These are phyloP conservation scores for Meteorus cinctellus DNA, from an alignment of 2,888 invertebrate genomes.

Conservation along the genomic window DNA sequence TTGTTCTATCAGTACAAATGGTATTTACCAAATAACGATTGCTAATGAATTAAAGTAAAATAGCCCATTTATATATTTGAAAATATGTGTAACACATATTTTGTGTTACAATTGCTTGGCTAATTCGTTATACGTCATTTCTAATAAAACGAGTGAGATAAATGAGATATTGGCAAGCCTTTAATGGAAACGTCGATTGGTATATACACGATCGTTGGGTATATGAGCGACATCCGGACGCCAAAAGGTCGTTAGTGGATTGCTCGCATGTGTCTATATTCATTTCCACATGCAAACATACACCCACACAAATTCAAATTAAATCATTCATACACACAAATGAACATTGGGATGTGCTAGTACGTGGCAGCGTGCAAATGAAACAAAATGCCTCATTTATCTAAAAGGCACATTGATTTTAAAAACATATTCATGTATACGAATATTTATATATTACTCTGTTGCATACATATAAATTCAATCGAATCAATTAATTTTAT, in stretches of 20 bases:
- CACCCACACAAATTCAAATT: not conserved
- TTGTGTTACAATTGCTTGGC: not conserved
- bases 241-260: conserved; percentile 45
- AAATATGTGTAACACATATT: not conserved
- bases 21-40: no score
- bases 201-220: conserved; percentile 36
- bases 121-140: conserved; percentile 24
- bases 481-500: not conserved
- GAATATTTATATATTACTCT: not conserved
- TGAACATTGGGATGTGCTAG: not conserved
- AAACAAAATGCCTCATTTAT: conserved; percentile 32
- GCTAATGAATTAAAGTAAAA: no score
- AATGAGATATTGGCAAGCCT: conserved; percentile 39
- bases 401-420: conserved; percentile 22
- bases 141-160: conserved; percentile 30
- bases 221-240: conserved; percentile 43
- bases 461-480: not conserved
- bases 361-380: conserved; percentile 25
- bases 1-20: no score
- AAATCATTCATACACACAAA: not conserved
- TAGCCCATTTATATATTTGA: not conserved
- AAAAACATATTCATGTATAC: not conserved
- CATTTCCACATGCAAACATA: conserved; percentile 3
- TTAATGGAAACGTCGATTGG: conserved; percentile 45
- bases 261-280: conserved; percentile 29